Evolutionary conservation across 2,888 invertebrate genomes (phyloP).

Genomic region (Boloria euphrosyne): DNA sequence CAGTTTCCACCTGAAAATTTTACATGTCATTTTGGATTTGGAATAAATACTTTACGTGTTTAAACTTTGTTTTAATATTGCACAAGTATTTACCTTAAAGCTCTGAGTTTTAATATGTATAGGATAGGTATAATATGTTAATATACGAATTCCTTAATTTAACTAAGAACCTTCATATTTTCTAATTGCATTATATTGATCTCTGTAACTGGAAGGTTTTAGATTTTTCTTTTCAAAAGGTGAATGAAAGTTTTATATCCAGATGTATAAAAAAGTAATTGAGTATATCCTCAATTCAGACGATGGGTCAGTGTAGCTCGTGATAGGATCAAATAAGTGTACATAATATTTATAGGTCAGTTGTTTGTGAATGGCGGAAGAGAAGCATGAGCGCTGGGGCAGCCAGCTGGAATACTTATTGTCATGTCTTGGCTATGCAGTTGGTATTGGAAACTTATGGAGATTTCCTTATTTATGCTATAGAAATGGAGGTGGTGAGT

Average conservation of each 20-base stretch:
- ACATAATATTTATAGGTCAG: constrained; percentile 40
- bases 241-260: constrained; percentile 10
- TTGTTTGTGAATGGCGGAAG: constrained; percentile 57
- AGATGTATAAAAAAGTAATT: constrained; percentile 42
- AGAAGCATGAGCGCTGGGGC: constrained; percentile 85
- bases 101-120: no score
- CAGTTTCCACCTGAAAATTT: constrained; percentile 70
- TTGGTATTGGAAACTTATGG: constrained; percentile 94
- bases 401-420: constrained; percentile 90
- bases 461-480: constrained; percentile 93
- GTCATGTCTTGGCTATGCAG: constrained; percentile 91
- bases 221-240: neutral
- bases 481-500: constrained; percentile 91
- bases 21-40: constrained; percentile 76
- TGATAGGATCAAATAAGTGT: constrained; percentile 40
- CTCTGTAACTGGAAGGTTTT: no score
- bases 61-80: neutral
- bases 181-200: neutral
- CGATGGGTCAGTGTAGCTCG: constrained; percentile 33
- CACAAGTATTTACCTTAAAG: neutral
- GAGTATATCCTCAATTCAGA: constrained; percentile 58
- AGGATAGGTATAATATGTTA: no score
- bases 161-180: neutral
- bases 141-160: no score
- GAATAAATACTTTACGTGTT: constrained; percentile 58